These are phyloP conservation scores for Aradophagus sp. DNA, from an alignment of 1,140 invertebrate species.

Conservation along the genomic window DNA sequence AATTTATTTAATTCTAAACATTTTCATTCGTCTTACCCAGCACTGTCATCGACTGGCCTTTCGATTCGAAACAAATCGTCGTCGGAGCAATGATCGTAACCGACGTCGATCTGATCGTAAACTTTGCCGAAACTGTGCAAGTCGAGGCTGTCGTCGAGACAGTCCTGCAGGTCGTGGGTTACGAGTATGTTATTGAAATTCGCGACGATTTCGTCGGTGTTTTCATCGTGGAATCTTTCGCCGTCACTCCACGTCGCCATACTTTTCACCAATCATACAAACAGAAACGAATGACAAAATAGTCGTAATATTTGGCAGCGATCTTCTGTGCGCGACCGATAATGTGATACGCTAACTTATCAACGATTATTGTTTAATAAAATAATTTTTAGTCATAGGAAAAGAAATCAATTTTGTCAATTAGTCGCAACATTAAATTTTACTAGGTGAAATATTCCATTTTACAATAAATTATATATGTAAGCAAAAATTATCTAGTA, in stretches of 20 bases:
- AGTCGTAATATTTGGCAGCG: too few relatives aligned
- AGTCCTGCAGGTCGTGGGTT: constrained; percentile 76
- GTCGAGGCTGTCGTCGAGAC: constrained; percentile 77
- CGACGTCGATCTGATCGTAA: constrained; percentile 72
- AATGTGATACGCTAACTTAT: too few relatives aligned
- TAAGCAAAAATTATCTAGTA: too few relatives aligned
- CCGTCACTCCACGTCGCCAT: constrained; percentile 73
- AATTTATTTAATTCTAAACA: too few relatives aligned
- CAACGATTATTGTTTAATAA: too few relatives aligned
- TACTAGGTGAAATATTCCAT: too few relatives aligned
- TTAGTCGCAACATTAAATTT: too few relatives aligned
- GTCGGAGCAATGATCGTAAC: constrained; percentile 67
- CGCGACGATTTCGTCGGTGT: constrained; percentile 60
- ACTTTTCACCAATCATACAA: constrained; percentile 59
- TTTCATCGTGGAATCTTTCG: constrained; percentile 63
- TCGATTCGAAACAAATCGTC: constrained; percentile 66
- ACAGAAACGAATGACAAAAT: too few relatives aligned
- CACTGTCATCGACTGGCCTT: constrained; percentile 66
- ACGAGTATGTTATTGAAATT: constrained; percentile 72
- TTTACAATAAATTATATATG: too few relatives aligned
- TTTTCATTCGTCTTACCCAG: constrained; percentile 61
- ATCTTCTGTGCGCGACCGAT: too few relatives aligned
- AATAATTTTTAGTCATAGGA: too few relatives aligned
- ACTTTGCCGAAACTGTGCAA: constrained; percentile 74
- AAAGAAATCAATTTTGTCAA: too few relatives aligned